A percentile compares a stretch with the other conserved stretches of the same genome.
Conservation (phyloP, 2,797 vertebrate species). For the Fistularia commersonii region DNA sequence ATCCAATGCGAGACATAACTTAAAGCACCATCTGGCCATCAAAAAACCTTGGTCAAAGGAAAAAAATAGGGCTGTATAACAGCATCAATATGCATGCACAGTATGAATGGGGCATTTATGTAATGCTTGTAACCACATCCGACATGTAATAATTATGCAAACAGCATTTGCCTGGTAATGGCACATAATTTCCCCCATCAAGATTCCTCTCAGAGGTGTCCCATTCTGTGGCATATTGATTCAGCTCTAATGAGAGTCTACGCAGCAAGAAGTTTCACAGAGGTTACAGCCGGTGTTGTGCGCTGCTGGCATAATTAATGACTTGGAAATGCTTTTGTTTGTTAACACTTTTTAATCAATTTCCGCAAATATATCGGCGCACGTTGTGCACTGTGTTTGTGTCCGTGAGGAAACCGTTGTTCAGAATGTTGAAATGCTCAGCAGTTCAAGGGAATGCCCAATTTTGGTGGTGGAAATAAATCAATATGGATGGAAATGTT, state of each 20-base stretch:
- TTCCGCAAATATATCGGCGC: background rate
- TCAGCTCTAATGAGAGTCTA: constrained; percentile 46
- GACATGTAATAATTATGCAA: constrained; percentile 43
- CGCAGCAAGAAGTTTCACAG: constrained; percentile 36
- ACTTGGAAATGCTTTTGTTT: background rate
- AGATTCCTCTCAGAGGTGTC: constrained; percentile 47
- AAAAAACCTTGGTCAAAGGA: constrained; percentile 3
- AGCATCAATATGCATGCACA: constrained; percentile 43
- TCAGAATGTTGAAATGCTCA: too few relatives aligned
- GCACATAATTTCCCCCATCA: constrained; percentile 50
- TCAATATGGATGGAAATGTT: too few relatives aligned
- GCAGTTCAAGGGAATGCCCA: too few relatives aligned
- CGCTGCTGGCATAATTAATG: background rate
- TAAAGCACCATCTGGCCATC: constrained; percentile 22
- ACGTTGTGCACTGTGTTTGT: too few relatives aligned
- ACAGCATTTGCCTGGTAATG: constrained; percentile 56
- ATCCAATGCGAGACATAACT: background rate
- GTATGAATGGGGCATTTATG: constrained; percentile 36
- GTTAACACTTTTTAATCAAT: background rate
- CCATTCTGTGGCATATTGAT: constrained; percentile 49
- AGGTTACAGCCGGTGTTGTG: constrained; percentile 34
- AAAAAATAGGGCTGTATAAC: constrained; percentile 18
- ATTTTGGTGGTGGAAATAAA: too few relatives aligned
- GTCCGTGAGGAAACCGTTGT: too few relatives aligned
- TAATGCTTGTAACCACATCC: constrained; percentile 41